Evolutionary conservation across 2,113 vertebrate genomes (phyloP), one percentile per base, ranked within the genome.

Genomic region (Pluvianellus socialis): DNA sequence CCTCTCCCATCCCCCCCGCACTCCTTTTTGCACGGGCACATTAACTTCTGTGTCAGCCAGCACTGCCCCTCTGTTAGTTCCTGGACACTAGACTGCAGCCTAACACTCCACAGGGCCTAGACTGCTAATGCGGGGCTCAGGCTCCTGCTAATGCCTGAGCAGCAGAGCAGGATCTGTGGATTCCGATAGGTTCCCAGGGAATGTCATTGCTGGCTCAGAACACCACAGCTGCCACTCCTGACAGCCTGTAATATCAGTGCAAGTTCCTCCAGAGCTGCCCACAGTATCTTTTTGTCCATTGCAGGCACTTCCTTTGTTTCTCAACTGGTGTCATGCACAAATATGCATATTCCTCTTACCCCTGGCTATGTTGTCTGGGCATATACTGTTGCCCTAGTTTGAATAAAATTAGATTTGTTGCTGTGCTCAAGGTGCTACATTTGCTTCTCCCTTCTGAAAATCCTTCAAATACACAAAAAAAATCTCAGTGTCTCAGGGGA

Each of bases 401-500:
- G 55, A 33, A 44, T 93, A 94, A 90, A 82, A 70, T 83, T 52
- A 77, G 16, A 5, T 58, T 19, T 33, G 20, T 67, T 79, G 10
- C 40, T 89, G 22, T 72, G 56, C 14, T 61, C 0, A 0, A 10
- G 12, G 9, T 76, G 40, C 22, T 45, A 9, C 74, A 49, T 66
- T 92, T 56, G 16, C 38, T 59, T 47, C 30, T 88, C 16, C 10
- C 18, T 80, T 70, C 32, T 77, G 50, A 74, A 94, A 73, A 77
- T 52, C 59, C 86, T 84, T 40, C 26, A 88, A 71, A 24, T 38
- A 40, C 9, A 75, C 59, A 2, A 33, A 71, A 81, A 32, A 59
- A 16, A 27, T 0, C 15, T 77, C 7, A 28, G 7, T 59, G 24
- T 0, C 15, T 77, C 7, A 30, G 7, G 59, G 28, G 38, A 68